phyloP scores from a whole-genome alignment of 92 coral and sea anemone genomes.

The Virgularia gustaviana region DNA sequence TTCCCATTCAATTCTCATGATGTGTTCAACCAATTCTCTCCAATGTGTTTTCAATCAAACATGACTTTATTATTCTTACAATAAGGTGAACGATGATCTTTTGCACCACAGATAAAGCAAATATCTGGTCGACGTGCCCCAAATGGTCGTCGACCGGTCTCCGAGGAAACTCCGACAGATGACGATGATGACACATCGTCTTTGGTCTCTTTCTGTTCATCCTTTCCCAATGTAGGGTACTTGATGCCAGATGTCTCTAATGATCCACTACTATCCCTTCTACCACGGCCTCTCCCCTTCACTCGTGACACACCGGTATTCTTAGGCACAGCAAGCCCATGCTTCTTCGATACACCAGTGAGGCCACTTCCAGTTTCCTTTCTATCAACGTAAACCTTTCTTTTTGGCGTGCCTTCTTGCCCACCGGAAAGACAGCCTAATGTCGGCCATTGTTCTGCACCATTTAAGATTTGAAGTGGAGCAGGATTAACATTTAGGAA shows the following conservation, averaged over 20 bases:
- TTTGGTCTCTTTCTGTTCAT: neutral
- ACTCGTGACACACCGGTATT: too few relatives aligned
- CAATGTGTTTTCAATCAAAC: slow-evolving; percentile 32
- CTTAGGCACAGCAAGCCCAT: too few relatives aligned
- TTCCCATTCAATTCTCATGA: too few relatives aligned
- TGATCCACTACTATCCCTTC: slow-evolving; percentile 22
- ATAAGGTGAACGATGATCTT: slow-evolving; percentile 52
- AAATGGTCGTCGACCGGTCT: slow-evolving; percentile 53
- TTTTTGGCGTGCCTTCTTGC: slow-evolving; percentile 4
- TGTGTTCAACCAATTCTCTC: too few relatives aligned
- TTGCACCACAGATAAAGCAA: slow-evolving; percentile 71
- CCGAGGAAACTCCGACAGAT: neutral
- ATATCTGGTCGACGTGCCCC: slow-evolving; percentile 69
- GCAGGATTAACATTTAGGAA: too few relatives aligned
- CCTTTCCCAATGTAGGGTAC: neutral
- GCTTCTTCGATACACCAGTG: too few relatives aligned
- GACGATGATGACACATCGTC: neutral
- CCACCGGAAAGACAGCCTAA: slow-evolving; percentile 8
- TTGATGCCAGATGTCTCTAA: slow-evolving; percentile 1
- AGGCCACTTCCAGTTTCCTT: too few relatives aligned
- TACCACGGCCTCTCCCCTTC: slow-evolving; percentile 32
- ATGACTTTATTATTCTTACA: slow-evolving; percentile 30
- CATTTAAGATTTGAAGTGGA: slow-evolving; percentile 62
- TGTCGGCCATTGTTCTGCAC: too few relatives aligned
- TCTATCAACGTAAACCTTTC: too few relatives aligned